phyloP scores from a whole-genome alignment of 2,888 invertebrate genomes.

The Zaprionus lineosus region DNA sequence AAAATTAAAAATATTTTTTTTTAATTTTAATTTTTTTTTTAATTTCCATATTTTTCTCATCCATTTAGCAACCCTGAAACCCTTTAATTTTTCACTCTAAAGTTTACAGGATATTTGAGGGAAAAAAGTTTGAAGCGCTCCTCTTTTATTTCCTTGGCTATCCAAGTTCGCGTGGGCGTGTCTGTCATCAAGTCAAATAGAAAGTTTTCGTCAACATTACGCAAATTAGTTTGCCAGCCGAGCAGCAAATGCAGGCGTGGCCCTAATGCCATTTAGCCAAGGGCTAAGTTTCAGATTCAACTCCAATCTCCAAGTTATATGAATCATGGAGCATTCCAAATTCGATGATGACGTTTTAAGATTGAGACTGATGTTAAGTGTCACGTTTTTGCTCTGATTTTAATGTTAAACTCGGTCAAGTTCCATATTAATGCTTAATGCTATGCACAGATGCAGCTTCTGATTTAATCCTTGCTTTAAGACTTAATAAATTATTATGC shows the following conservation, averaged over 20 bases:
- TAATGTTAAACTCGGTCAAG: no score
- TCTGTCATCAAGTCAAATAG: conserved; percentile 44
- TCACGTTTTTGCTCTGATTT: no score
- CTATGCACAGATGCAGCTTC: no score
- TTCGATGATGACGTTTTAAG: conserved; percentile 9
- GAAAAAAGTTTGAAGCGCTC: conserved; percentile 51
- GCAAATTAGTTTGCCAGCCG: conserved; percentile 75
- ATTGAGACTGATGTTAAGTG: no score
- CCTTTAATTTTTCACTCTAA: not conserved
- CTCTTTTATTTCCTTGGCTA: conserved; percentile 36
- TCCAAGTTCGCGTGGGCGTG: conserved; percentile 22
- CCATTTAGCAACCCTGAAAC: no score
- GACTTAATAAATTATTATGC: no score
- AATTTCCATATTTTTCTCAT: no score
- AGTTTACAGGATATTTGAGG: conserved; percentile 44
- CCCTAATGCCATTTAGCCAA: conserved; percentile 61
- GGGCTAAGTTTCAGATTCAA: conserved; percentile 27
- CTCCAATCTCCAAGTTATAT: not conserved
- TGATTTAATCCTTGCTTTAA: no score
- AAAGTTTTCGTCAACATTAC: conserved; percentile 73
- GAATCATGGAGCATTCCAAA: not conserved
- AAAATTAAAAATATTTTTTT: no score
- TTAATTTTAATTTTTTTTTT: no score
- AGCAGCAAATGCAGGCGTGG: conserved; percentile 58
- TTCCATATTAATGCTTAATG: no score